Conservation (phyloP, 2,797 vertebrate species). For the Falco rusticolus region DNA sequence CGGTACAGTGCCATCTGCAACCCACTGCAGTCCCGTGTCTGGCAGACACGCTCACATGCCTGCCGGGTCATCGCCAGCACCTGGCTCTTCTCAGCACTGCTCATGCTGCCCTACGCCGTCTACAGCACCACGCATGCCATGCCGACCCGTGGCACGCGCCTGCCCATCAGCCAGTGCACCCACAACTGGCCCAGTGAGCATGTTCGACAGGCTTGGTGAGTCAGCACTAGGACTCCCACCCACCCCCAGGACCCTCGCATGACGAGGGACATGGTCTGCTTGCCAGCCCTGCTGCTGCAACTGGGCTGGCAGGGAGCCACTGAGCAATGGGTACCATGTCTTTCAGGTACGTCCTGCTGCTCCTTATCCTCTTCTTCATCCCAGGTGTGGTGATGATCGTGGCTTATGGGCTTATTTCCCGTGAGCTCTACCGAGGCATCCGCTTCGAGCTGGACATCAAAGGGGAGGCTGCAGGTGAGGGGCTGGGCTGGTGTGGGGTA, state of each 20-base stretch:
- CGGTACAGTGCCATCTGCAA: slow-evolving; percentile 97
- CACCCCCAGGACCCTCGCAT: accelerated
- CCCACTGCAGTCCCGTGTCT: slow-evolving; percentile 91
- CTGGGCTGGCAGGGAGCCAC: accelerated
- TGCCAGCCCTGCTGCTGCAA: neutral
- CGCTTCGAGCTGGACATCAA: slow-evolving; percentile 88
- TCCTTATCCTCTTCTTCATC: slow-evolving; percentile 90
- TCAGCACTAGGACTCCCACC: neutral
- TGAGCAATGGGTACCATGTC: neutral
- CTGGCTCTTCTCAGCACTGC: slow-evolving; percentile 88
- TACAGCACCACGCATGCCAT: slow-evolving; percentile 80
- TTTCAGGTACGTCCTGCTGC: slow-evolving; percentile 88
- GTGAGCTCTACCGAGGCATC: slow-evolving; percentile 92
- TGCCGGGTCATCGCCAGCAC: slow-evolving; percentile 90
- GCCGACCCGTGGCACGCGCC: slow-evolving; percentile 44
- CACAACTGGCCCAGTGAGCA: slow-evolving; percentile 84
- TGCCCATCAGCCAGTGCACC: slow-evolving; percentile 80
- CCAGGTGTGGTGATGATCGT: slow-evolving; percentile 93
- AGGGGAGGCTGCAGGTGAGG: slow-evolving; percentile 79
- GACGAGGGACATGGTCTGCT: too few relatives aligned
- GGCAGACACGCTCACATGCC: slow-evolving; percentile 97
- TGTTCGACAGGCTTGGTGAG: slow-evolving; percentile 82
- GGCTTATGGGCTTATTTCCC: slow-evolving; percentile 94
- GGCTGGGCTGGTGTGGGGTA: accelerated
- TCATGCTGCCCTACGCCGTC: slow-evolving; percentile 93